phyloP scores from a whole-genome alignment of 2,113 vertebrate species.

The Otus sunia region DNA sequence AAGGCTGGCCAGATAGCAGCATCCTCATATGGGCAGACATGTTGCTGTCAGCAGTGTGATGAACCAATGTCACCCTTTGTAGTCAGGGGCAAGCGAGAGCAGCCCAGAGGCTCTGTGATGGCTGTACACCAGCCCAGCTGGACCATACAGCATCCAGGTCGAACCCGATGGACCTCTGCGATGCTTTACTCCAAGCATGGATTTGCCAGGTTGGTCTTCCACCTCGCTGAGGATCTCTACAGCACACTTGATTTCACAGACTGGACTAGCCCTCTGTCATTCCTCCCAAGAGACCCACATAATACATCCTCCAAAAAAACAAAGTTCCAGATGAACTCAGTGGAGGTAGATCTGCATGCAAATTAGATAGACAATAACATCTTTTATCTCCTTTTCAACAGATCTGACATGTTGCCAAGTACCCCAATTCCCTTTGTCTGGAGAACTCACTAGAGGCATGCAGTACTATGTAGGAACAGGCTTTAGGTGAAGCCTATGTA shows the following conservation, averaged over 20 bases:
- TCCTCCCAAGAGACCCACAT: neutral
- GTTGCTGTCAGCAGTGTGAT: neutral
- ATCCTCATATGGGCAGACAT: neutral
- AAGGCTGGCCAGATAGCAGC: neutral
- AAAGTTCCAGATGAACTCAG: neutral
- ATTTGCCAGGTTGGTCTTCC: neutral
- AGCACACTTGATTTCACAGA: neutral
- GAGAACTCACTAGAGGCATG: neutral
- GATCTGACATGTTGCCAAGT: neutral
- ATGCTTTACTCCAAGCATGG: neutral
- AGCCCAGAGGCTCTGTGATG: neutral
- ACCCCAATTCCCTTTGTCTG: neutral
- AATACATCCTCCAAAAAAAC: neutral
- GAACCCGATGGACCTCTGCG: rapidly evolving
- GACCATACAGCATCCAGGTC: neutral
- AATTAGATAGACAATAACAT: neutral
- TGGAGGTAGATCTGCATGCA: neutral
- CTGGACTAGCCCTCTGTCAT: neutral
- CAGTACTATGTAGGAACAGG: neutral
- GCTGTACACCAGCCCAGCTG: neutral
- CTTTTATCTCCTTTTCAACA: neutral
- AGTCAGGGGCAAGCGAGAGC: neutral
- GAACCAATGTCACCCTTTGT: neutral
- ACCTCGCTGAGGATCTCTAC: neutral
- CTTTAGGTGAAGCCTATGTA: neutral